Percentiles rank a stretch among this genome's conserved stretches.
These are phyloP conservation scores for Progne subis DNA, from an alignment of 2,113 vertebrate species.

Conservation along the genomic window DNA sequence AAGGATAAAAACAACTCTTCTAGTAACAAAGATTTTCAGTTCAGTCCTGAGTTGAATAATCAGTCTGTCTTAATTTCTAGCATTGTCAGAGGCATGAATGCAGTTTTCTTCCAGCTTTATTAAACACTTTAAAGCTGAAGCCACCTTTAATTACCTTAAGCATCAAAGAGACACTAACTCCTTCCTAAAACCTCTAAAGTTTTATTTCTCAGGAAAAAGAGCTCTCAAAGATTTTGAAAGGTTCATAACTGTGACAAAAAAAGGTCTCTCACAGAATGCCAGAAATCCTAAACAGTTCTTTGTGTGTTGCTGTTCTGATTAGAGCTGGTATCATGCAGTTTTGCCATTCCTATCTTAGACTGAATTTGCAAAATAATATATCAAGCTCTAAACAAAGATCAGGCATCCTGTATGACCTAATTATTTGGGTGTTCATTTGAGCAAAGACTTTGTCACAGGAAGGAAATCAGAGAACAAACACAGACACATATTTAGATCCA, in stretches of 20 bases:
- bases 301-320: not conserved
- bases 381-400: not conserved
- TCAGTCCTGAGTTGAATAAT: not conserved
- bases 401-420: not conserved
- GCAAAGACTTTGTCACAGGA: not conserved
- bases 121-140: not conserved
- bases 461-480: not conserved
- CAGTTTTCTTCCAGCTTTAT: not conserved
- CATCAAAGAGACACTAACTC: not conserved
- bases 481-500: not conserved
- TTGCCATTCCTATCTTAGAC: not conserved
- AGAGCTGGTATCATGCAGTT: not conserved
- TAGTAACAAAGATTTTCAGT: not conserved
- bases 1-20: not conserved
- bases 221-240: not conserved
- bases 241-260: not conserved
- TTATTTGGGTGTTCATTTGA: not conserved
- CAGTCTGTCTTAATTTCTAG: not conserved
- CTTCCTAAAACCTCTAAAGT: not conserved
- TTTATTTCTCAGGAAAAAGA: not conserved
- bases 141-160: not conserved
- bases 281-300: not conserved
- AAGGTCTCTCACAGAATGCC: not conserved
- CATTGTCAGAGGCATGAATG: not conserved
- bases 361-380: not conserved